These are phyloP conservation scores for Spisula solida DNA, from an alignment of 2,888 invertebrate genomes.

Conservation along the genomic window DNA sequence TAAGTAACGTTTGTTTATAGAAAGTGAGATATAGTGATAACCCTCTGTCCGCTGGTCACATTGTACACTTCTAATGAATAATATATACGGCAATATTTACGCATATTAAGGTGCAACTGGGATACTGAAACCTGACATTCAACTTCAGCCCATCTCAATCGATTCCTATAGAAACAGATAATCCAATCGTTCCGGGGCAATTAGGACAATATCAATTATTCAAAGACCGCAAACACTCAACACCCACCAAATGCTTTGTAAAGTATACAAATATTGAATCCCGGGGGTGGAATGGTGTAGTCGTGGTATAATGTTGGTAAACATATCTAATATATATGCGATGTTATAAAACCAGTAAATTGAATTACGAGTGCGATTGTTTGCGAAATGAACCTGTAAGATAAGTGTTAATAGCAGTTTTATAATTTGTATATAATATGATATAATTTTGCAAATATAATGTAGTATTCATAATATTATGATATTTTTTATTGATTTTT, in stretches of 20 bases:
- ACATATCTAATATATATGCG: conserved; percentile 41
- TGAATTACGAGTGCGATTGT: not conserved
- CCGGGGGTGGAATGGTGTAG: conserved; percentile 24
- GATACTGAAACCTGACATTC: not conserved
- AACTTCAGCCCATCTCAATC: not conserved
- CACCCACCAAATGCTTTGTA: not conserved
- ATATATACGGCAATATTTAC: not conserved
- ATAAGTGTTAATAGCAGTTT: no score
- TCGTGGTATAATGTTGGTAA: not conserved
- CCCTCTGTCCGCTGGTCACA: no score
- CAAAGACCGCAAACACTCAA: not conserved
- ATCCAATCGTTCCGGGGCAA: not conserved
- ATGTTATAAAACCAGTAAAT: not conserved
- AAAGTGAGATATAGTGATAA: no score
- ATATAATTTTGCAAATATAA: not conserved
- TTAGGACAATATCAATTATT: not conserved
- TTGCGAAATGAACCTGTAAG: no score
- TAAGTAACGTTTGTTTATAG: no score
- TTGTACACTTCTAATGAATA: not conserved
- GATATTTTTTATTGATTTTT: not conserved
- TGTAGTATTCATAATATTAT: not conserved
- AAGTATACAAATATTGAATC: not conserved
- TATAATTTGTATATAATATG: no score
- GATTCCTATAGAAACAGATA: not conserved
- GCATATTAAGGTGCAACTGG: not conserved